Percentiles rank a stretch among this genome's conserved stretches.
These are phyloP conservation scores for Eudasyphora cyanicolor DNA, from an alignment of 2,888 invertebrate species.

Conservation along the genomic window DNA sequence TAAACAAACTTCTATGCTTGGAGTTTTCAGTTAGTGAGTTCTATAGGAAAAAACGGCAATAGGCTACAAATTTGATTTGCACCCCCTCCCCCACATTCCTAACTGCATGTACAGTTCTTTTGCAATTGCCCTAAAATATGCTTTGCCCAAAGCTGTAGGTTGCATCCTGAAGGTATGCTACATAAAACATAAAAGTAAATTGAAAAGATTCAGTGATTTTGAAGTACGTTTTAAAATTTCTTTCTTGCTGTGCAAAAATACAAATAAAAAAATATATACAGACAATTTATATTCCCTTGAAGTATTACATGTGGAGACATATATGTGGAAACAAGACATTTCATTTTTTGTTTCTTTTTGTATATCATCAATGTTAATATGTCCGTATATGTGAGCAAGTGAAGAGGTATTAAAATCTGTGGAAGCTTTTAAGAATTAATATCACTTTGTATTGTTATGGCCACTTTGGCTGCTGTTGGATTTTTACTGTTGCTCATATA, in stretches of 20 bases:
- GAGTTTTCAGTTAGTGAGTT: not conserved
- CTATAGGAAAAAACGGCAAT: not conserved
- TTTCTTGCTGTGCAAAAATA: not conserved
- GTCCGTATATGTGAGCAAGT: not conserved
- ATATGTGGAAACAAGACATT: too few species aligned
- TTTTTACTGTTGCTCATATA: slow-evolving; percentile 17
- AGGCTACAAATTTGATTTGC: not conserved
- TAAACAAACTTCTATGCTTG: not conserved
- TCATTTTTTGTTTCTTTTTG: not conserved
- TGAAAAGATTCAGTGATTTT: slow-evolving; percentile 19
- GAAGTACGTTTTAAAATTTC: slow-evolving; percentile 19
- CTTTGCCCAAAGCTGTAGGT: not conserved
- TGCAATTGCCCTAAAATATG: not conserved
- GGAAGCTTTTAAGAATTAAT: slow-evolving; percentile 42
- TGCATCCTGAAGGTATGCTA: not conserved
- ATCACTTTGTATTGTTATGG: slow-evolving; percentile 13
- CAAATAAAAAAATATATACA: not conserved
- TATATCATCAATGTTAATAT: not conserved
- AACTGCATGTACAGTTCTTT: too few species aligned
- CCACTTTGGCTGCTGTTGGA: not conserved
- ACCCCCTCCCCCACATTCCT: too few species aligned
- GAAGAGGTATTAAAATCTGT: slow-evolving; percentile 11
- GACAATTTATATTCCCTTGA: slow-evolving; percentile 2
- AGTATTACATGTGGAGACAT: too few species aligned
- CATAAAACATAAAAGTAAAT: slow-evolving; percentile 15